Evolutionary conservation across 2,888 invertebrate genomes (phyloP).

Genomic region (Catocala nupta): DNA sequence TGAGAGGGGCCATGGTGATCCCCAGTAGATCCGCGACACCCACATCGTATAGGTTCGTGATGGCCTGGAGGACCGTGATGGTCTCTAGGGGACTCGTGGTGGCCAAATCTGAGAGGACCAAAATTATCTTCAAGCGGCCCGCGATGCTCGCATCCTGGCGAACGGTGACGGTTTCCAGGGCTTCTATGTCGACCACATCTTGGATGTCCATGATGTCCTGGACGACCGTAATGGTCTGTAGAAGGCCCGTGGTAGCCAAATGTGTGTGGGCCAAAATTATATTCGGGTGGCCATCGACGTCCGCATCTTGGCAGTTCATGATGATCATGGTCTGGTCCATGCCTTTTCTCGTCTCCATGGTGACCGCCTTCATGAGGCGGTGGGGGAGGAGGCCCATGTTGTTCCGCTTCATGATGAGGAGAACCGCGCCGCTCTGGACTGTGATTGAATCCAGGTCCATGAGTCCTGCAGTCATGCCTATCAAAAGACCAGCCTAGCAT

Average conservation of each 20-base stretch:
- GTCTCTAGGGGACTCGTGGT: constrained; percentile 1
- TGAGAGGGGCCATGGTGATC: neutral
- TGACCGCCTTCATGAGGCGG: no score
- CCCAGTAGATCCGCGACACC: constrained; percentile 10
- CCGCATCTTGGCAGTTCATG: constrained; percentile 15
- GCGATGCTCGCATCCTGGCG: constrained; percentile 9
- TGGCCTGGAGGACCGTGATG: neutral
- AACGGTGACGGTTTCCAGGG: constrained; percentile 9
- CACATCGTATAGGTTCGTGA: constrained; percentile 8
- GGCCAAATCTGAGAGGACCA: neutral
- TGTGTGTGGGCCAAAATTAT: no score
- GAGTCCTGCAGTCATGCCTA: constrained; percentile 10
- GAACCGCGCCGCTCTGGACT: constrained; percentile 6
- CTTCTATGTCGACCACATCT: neutral
- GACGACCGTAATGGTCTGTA: constrained; percentile 15
- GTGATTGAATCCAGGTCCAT: constrained; percentile 12
- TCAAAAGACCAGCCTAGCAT: constrained; percentile 2
- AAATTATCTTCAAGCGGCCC: constrained; percentile 1
- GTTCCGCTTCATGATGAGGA: neutral
- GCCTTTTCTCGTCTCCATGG: neutral
- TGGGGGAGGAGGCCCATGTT: no score
- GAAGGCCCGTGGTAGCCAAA: constrained; percentile 12
- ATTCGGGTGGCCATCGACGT: constrained; percentile 3
- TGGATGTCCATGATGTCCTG: neutral
- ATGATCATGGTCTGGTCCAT: constrained; percentile 16